These are phyloP conservation scores for Heliconius ismenius DNA, from an alignment of 2,888 invertebrate genomes.

Conservation along the genomic window DNA sequence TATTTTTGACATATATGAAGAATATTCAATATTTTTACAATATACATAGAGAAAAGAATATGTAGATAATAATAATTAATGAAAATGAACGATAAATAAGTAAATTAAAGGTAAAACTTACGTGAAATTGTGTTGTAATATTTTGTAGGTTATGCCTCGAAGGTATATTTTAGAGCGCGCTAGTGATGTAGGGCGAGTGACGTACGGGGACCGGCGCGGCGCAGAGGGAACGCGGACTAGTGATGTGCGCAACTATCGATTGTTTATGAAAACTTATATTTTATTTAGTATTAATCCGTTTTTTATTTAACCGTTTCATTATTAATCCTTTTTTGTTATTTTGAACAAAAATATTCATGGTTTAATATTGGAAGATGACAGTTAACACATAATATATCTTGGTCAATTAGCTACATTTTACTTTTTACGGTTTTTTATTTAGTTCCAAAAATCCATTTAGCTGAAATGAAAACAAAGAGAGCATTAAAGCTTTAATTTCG, in stretches of 20 bases:
- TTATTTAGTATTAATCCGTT: not conserved
- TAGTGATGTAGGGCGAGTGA: constrained; percentile 28
- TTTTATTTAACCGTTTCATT: not conserved
- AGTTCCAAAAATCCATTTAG: not conserved
- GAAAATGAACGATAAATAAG: not conserved
- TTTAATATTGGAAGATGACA: not conserved
- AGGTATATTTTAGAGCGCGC: constrained; percentile 25
- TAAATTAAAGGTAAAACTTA: constrained; percentile 20
- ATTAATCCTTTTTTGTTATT: too few relatives aligned
- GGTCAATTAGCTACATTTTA: not conserved
- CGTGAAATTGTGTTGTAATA: constrained; percentile 7
- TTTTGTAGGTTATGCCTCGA: constrained; percentile 27
- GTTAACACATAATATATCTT: not conserved
- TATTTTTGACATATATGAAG: constrained; percentile 5
- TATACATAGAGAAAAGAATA: not conserved
- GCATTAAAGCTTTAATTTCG: not conserved
- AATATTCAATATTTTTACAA: not conserved
- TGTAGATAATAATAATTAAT: too few relatives aligned
- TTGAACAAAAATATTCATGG: too few relatives aligned
- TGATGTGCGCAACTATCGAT: constrained; percentile 4
- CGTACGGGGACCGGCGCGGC: constrained; percentile 23
- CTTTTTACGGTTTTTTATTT: not conserved
- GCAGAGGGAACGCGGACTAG: constrained; percentile 15
- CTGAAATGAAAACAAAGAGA: not conserved
- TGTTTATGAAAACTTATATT: not conserved